Base-by-base conservation (phyloP, 2,797 vertebrate genomes). In the Chelidonichthys spinosus region DNA sequence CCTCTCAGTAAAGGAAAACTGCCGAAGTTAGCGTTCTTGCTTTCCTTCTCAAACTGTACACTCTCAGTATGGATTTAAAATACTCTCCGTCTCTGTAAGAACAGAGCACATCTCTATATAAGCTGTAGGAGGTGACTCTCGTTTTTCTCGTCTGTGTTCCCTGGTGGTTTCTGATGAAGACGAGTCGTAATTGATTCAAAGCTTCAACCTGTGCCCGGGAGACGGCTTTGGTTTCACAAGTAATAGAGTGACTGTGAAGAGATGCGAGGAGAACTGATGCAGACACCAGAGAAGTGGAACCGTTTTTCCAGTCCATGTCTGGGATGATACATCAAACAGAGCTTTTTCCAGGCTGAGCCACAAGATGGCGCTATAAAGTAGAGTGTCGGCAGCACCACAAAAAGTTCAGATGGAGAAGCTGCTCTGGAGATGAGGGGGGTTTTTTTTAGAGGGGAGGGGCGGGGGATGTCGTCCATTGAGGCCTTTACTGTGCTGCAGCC, bases 321-420 rank as follows among this genome's bases (percentile, higher is more conserved):
- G 76, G 69, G 72, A 79, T 75, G 59, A 60, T 60, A 61, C 9
- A 68, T 54, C 3, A 50, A 77, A 72, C 39, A 25, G 61, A 66
- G 2, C 50, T 62, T 60, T 25, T 79, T 71, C 36, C 11, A 0
- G 25, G 6, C 63, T 37, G 32, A 52, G 60, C 86, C 92, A 92
- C 90, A 85, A 87, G 92, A 92, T 92, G 92, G 91, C 82, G 79
- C 85, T 88, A 43, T 85, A 55, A 69, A 78, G 77, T 85, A 80
- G 72, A 5, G 11, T 50, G 11, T 46, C 63, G 53, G 53, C 52
- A 55, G 15, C 43, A 4, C 42, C 52, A 43, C 40, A 40, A 25
- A 25, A 25, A 25, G 61, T 67, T 77, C 36, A 53, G 63, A 83
- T 74, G 40, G 43, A 61, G 59, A 69, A 58, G 47, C 65, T 72